These are phyloP conservation scores for Fratercula arctica DNA, from an alignment of 2,797 vertebrate species.

Conservation along the genomic window DNA sequence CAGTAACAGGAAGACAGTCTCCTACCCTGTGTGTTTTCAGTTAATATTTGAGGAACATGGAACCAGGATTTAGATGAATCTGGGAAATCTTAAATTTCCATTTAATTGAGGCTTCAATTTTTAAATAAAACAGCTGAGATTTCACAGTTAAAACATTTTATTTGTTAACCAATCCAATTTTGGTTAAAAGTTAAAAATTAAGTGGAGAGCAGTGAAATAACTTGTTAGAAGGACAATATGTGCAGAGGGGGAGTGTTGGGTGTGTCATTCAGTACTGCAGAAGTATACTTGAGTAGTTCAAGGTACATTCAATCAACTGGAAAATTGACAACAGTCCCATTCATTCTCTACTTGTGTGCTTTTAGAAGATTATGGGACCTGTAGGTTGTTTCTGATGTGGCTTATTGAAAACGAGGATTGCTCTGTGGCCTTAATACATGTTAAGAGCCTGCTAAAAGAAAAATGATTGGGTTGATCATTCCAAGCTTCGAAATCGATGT, in stretches of 20 bases:
- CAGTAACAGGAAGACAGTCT: neutral
- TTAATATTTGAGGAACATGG: neutral
- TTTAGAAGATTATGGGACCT: neutral
- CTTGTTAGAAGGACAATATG: neutral
- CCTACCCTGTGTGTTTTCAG: neutral
- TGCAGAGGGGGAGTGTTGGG: rapidly evolving
- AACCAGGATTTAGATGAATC: neutral
- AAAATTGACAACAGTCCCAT: neutral
- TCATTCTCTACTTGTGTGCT: neutral
- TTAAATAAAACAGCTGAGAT: neutral
- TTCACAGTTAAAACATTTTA: neutral
- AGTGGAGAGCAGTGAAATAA: neutral
- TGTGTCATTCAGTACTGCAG: neutral
- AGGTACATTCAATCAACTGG: neutral
- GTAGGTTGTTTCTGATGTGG: neutral
- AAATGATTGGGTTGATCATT: neutral
- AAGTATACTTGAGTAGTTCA: neutral
- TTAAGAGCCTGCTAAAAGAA: neutral
- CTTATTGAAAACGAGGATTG: neutral
- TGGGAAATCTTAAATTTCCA: neutral
- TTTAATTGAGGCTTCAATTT: neutral
- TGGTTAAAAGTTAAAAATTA: neutral
- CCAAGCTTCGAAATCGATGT: neutral
- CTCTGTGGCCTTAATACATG: neutral
- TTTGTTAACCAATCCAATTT: neutral